These are phyloP conservation scores for Stigmatopora nigra DNA, from an alignment of 2,113 vertebrate species.

Conservation along the genomic window DNA sequence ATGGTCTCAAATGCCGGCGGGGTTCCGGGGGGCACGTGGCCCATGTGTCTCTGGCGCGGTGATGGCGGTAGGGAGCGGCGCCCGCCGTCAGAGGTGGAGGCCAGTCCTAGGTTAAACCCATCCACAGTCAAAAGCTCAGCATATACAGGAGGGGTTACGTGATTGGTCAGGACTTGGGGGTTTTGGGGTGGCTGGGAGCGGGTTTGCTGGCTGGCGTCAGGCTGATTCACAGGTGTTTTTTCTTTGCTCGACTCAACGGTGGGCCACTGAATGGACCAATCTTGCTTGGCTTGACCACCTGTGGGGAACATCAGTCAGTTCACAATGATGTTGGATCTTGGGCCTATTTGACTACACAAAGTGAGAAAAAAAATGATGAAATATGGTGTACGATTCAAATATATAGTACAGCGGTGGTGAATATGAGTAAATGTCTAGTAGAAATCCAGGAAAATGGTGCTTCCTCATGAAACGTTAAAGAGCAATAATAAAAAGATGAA, in stretches of 20 bases:
- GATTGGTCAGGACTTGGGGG: conserved; percentile 82
- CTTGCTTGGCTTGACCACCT: conserved; percentile 86
- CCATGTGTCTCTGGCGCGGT: conserved; percentile 83
- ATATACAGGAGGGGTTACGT: conserved; percentile 64
- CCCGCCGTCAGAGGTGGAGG: conserved; percentile 74
- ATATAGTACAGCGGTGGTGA: neutral
- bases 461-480: neutral
- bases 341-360: too few relatives aligned
- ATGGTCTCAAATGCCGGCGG: conserved; percentile 88
- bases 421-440: neutral
- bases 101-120: conserved; percentile 68
- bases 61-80: conserved; percentile 89
- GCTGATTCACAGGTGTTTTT: conserved; percentile 75
- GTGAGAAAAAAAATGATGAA: too few relatives aligned
- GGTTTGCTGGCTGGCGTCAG: conserved; percentile 80
- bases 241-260: conserved; percentile 84
- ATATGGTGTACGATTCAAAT: too few relatives aligned
- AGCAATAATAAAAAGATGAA: neutral
- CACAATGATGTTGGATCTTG: too few relatives aligned
- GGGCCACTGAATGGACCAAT: conserved; percentile 97
- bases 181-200: conserved; percentile 83
- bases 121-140: conserved; percentile 85
- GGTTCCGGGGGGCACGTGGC: conserved; percentile 81
- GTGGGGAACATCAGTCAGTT: conserved; percentile 23
- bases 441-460: neutral